Evolutionary conservation across 35 echinoderm and acorn worm genomes (phyloP), one percentile per base, ranked within the genome.

Genomic region (Amphiura filiformis): DNA sequence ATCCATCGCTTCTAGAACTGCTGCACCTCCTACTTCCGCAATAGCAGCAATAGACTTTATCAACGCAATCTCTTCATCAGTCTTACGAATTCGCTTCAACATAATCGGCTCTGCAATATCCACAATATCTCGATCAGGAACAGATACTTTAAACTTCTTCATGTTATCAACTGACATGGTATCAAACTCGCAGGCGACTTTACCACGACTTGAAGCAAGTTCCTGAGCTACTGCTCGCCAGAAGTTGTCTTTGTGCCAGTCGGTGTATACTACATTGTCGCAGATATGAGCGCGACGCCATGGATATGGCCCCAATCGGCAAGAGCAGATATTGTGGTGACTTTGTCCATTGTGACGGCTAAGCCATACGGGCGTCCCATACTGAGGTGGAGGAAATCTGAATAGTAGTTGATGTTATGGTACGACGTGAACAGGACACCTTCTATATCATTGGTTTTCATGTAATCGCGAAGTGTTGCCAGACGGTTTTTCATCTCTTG

Each of bases 371-470:
- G 81, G 12, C 96, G 86, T 37, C 96, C 96, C 39, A 98, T 94
- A 1, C 86, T 31, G 82, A 84, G 86, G 57, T 98, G 94, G 30
- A 98, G 70, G 49, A 98, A 94, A 78, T 98, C 96, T 0, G 92
- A 94, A 57, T 91, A 94, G 82, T 98, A 98, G 33, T 98, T 98
- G 34, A 98, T 82, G 57, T 89, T 94, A 42, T 98, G 96, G 34
- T 84, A 56, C 56, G 96, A 98, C 13, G 96, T 98, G 57, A 98
- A 92, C 4, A 98, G 84, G 34, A 77, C 89, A 39, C 89, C 96
- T 26, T 84, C 89, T 13, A 98, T 87, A 7, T 42, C 40, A 3
- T 94, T 82, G 5, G 91, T 81, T 36, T 85, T 36, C 96, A 98
- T 98, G 47, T 92, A 81, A 20, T 78, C 80, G 7, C 96, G 90